Evolutionary conservation across 2,797 vertebrate genomes (phyloP), one percentile per base, ranked within the genome.

Genomic region (Microctenopoma lineatum): DNA sequence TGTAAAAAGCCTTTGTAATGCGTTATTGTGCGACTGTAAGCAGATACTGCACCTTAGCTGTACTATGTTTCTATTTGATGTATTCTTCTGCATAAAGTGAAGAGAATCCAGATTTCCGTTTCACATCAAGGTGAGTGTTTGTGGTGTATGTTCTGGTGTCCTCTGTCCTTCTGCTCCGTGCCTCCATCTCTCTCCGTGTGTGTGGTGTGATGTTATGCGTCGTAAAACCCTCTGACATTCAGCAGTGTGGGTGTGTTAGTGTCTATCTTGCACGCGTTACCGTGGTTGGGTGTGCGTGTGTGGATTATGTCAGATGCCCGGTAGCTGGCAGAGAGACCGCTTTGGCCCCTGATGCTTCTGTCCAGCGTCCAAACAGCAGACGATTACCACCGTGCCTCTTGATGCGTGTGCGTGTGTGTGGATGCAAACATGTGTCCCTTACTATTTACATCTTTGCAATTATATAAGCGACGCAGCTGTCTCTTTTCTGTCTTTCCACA

Each of bases 401-500:
- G 67, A 71, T 60, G 44, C 1, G 39, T 15, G 48, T 57, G 47
- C 41, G 58, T 44, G 55, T 46, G 47, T 54, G 34, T 13, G 18
- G 21, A 42, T 42, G 41, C 41, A 48, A 76, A 81, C 8, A 14
- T 42, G 47, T 25, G 59, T 68, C 55, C 34, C n/a, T 63, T 53
- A 53, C 36, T 70, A 51, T 76, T 73, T 72, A 67, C 45, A 5
- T 73, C 59, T 61, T 47, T 41, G 66, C 62, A 61, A 67, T 84
- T 86, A 79, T 71, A 67, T 83, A 90, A 87, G 55, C 47, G 51
- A 61, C 34, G 9, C 77, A 83, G 85, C 86, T 89, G 80, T 64
- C 21, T 26, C 66, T 25, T 55, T 36, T 63, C 59, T 58, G 59
- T 62, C 48, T 70, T 58, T 46, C 48, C 59, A 59, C 16, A 39